Base-by-base conservation (phyloP, 1,140 invertebrate genomes). In the Gerris buenoi region DNA sequence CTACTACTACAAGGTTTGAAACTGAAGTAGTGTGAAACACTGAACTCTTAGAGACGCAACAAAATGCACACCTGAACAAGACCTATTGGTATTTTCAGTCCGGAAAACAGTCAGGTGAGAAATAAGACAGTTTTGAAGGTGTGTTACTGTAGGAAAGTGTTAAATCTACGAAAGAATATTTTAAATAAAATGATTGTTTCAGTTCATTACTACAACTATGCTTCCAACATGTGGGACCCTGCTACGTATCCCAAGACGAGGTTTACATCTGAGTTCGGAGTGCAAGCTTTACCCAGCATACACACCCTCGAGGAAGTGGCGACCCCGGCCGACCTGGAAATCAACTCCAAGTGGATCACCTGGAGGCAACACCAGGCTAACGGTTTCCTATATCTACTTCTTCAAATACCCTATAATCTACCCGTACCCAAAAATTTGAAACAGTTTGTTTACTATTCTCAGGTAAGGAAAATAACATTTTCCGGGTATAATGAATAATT, bases 241-340 rank as follows among this genome's bases (percentile, higher is more conserved):
- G 83, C 79, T 58, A 85, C 81, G 5, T 97, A 88, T 77, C 90
- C 90, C 0, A 81, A 81, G 15, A 84, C 92, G 0, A 82, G 95
- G 69, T 97, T 98, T 77, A 84, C 88, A 22, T 96, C 95, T 0
- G 97, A 99, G 77, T 99, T 96, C 76, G 97, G 97, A 14, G 89
- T 93, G 70, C 94, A 98, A 76, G 91, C 93, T 2, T 79, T 91
- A 56, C 93, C 95, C 0, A 86, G 86, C 2, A 75, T 86, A 15
- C 76, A 79, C 27, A 85, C 88, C 1, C 77, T 89, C 72, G 72
- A 70, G 68, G 81, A 81, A 23, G 84, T 81, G 0, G 82, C 83
- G 1, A 73, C 79, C 27, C 18, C 15, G 33, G 29, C 80, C 28
- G 88, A 95, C 76, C 83, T 89, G 65, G 73, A 73, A n/a, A 65